Evolutionary conservation across 2,888 invertebrate genomes (phyloP).

Genomic region (Thalpophila matura): DNA sequence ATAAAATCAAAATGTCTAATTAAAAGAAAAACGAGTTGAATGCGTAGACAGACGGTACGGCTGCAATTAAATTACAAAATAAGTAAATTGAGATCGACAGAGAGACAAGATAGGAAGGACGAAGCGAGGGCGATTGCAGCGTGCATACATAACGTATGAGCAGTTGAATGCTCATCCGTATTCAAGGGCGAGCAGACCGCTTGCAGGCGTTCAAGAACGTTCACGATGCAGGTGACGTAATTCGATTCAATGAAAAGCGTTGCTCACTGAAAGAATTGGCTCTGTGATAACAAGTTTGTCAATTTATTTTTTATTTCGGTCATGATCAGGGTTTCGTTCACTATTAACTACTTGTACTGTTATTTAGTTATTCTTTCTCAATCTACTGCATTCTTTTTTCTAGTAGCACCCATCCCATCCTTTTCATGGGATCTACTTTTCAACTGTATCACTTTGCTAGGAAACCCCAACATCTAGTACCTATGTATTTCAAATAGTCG

Average conservation of each 20-base stretch:
- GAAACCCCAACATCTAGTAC: neutral
- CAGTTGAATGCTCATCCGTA: slow-evolving; percentile 77
- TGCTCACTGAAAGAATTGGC: slow-evolving; percentile 48
- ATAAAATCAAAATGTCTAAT: slow-evolving; percentile 19
- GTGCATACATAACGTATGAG: slow-evolving; percentile 81
- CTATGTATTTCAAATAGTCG: too few species aligned
- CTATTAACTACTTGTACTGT: neutral
- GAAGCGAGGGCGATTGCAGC: slow-evolving; percentile 70
- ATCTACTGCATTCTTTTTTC: neutral
- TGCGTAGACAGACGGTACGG: slow-evolving; percentile 21
- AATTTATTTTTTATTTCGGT: neutral
- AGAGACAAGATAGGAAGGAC: slow-evolving; percentile 63
- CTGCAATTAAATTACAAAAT: slow-evolving; percentile 64
- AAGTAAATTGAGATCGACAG: slow-evolving; percentile 60
- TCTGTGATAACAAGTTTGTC: neutral
- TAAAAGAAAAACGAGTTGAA: slow-evolving; percentile 20
- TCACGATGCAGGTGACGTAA: slow-evolving; percentile 68
- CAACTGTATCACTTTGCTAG: neutral
- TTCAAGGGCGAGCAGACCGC: slow-evolving; percentile 82
- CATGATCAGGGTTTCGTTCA: neutral
- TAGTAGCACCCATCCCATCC: neutral
- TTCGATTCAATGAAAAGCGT: slow-evolving; percentile 41
- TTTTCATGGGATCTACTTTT: neutral
- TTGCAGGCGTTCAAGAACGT: slow-evolving; percentile 74
- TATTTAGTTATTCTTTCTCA: neutral